These are phyloP conservation scores for Emys orbicularis DNA, from an alignment of 2,797 vertebrate species.

Conservation along the genomic window DNA sequence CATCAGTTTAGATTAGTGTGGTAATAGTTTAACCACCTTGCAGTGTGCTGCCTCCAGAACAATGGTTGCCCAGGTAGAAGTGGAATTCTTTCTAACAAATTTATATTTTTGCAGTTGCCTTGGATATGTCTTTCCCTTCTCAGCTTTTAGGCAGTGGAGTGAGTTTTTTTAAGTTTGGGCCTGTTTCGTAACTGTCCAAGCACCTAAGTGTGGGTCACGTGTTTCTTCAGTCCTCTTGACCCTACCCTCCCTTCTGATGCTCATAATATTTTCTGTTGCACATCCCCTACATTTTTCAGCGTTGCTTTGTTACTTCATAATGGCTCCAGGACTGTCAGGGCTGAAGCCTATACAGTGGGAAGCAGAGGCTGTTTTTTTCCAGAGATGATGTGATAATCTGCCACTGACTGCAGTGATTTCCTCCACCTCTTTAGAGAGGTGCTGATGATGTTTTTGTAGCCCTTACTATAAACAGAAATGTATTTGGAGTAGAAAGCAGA, in stretches of 20 bases:
- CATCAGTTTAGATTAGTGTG: not conserved
- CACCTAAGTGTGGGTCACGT: not conserved
- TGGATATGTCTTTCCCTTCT: not conserved
- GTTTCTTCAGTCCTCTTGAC: not conserved
- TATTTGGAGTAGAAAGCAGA: not conserved
- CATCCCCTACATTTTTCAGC: not conserved
- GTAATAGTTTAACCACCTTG: not conserved
- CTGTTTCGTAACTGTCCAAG: accelerated
- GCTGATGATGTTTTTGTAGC: not conserved
- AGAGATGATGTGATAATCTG: not conserved
- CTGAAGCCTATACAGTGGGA: not conserved
- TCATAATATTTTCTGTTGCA: not conserved
- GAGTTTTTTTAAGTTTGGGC: not conserved
- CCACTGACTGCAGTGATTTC: not conserved
- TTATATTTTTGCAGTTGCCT: not conserved
- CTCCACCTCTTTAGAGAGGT: not conserved
- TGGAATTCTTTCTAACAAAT: not conserved
- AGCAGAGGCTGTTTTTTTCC: not conserved
- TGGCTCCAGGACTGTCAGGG: not conserved
- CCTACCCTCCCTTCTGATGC: not conserved
- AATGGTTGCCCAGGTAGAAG: not conserved
- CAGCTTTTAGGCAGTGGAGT: not conserved
- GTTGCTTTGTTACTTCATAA: not conserved
- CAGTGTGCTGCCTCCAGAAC: not conserved
- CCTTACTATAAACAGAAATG: not conserved